Conservation (phyloP, 2,797 vertebrate genomes). For the Eptatretus atami region DNA sequence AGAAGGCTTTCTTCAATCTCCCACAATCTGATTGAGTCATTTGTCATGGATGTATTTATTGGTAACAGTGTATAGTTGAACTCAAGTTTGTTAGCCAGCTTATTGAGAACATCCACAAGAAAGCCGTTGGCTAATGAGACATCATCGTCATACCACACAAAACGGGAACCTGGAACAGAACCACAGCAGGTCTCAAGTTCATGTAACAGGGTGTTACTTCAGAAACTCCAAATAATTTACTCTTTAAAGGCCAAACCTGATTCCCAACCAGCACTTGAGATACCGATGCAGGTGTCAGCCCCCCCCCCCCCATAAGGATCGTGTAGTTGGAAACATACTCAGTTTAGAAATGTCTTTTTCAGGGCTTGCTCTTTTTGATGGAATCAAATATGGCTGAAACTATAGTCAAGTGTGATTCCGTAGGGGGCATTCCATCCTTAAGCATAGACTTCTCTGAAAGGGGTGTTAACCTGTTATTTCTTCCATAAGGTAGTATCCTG, state of each 20-base stretch:
- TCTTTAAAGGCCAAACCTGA: neutral
- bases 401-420: no score
- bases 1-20: neutral
- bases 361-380: no score
- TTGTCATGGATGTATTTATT: neutral
- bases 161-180: slow-evolving; percentile 1
- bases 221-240: neutral
- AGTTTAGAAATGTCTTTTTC: no score
- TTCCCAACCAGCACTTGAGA: neutral
- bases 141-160: neutral
- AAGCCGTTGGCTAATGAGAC: neutral
- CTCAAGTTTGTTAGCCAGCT: neutral
- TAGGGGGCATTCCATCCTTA: no score
- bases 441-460: no score
- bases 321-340: no score
- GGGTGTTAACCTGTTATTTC: no score
- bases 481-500: no score
- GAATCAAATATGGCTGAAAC: no score
- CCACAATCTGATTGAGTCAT: neutral
- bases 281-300: no score
- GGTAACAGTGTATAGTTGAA: neutral
- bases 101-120: neutral
- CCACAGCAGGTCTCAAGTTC: neutral
- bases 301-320: no score
- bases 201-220: neutral